Evolutionary conservation across 2,797 vertebrate genomes (phyloP).

Genomic region (Streptopelia turtur): DNA sequence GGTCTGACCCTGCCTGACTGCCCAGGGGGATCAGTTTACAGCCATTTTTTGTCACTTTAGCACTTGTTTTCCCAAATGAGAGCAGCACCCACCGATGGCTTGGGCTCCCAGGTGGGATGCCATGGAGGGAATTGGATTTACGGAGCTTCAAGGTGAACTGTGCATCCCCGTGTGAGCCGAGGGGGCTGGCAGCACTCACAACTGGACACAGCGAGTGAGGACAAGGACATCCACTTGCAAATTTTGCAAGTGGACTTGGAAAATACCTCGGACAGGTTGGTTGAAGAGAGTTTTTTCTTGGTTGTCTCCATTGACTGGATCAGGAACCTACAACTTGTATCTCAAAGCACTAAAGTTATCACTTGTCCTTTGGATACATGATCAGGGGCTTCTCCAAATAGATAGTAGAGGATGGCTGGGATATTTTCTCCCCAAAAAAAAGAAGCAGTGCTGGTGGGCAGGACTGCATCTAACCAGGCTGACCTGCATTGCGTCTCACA

Average conservation of each 20-base stretch:
- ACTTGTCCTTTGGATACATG: neutral
- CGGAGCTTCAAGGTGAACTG: neutral
- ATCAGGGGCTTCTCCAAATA: neutral
- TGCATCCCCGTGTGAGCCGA: fast-evolving
- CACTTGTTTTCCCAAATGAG: neutral
- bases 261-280: neutral
- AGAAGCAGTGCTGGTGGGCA: neutral
- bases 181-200: neutral
- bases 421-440: neutral
- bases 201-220: fast-evolving
- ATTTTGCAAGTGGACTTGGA: neutral
- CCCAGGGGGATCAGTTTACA: neutral
- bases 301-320: neutral
- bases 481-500: neutral
- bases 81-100: fast-evolving
- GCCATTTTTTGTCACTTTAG: neutral
- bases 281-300: neutral
- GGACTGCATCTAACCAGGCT: neutral
- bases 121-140: neutral
- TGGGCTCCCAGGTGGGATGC: neutral
- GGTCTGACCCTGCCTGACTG: neutral
- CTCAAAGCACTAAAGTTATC: neutral
- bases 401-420: fast-evolving
- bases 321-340: neutral
- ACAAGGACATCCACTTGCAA: neutral